A percentile compares a stretch with the other conserved stretches of the same genome.
These are phyloP conservation scores for Cecropterus lyciades DNA, from an alignment of 1,140 invertebrate genomes.

Conservation along the genomic window DNA sequence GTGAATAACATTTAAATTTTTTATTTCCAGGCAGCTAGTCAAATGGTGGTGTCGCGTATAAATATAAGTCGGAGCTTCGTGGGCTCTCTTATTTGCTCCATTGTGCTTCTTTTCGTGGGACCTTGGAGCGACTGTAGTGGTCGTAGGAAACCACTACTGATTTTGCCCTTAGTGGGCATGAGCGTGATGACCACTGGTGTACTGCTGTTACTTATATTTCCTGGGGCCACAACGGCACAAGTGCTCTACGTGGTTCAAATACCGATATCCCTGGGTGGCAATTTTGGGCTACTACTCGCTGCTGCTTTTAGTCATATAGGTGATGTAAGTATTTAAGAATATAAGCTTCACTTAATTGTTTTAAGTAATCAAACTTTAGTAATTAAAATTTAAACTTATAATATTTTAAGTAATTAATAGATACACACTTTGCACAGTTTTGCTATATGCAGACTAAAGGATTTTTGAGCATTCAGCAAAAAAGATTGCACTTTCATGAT, in stretches of 20 bases:
- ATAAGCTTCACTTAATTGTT: too few species aligned
- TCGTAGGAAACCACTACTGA: constrained; percentile 74
- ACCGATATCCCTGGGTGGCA: constrained; percentile 77
- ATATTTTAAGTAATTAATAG: too few species aligned
- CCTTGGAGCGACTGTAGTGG: constrained; percentile 83
- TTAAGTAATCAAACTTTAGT: too few species aligned
- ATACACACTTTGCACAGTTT: too few species aligned
- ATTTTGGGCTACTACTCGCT: constrained; percentile 71
- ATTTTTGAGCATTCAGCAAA: too few species aligned
- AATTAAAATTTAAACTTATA: too few species aligned
- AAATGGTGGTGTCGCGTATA: constrained; percentile 69
- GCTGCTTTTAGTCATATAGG: constrained; percentile 76
- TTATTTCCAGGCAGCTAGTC: constrained; percentile 77
- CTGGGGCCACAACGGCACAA: constrained; percentile 67
- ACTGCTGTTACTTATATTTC: constrained; percentile 66
- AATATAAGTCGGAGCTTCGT: constrained; percentile 76
- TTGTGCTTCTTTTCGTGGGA: constrained; percentile 73
- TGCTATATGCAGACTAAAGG: too few species aligned
- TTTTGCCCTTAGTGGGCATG: constrained; percentile 75
- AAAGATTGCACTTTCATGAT: too few species aligned
- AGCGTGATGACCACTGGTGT: constrained; percentile 69
- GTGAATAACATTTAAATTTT: too few species aligned
- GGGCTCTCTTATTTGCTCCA: constrained; percentile 65
- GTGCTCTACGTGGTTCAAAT: constrained; percentile 74
- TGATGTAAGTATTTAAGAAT: constrained; percentile 63